phyloP scores from a whole-genome alignment of 2,888 invertebrate genomes.

The Tipula confusa region DNA sequence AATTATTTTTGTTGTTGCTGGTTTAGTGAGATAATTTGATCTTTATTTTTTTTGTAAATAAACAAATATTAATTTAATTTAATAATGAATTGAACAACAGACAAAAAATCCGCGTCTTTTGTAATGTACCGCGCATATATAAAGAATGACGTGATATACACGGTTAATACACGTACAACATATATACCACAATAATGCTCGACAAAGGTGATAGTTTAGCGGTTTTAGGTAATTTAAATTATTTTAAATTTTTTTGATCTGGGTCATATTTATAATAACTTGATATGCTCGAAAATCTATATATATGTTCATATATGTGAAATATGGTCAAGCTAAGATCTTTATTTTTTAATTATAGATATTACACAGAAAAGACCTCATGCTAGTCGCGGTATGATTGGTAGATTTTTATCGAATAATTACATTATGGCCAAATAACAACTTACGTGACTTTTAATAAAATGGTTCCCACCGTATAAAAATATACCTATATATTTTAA shows the following conservation, averaged over 20 bases:
- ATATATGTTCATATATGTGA: background rate
- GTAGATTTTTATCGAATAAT: background rate
- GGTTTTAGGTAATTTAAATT: background rate
- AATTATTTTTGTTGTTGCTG: background rate
- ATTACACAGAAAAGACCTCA: background rate
- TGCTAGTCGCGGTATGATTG: background rate
- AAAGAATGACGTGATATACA: background rate
- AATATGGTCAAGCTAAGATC: background rate
- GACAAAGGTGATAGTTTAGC: background rate
- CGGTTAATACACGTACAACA: background rate
- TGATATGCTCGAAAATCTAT: too few species aligned
- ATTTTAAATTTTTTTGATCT: background rate
- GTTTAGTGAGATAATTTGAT: background rate
- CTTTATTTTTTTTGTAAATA: background rate
- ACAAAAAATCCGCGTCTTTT: background rate
- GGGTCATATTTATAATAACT: background rate
- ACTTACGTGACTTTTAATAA: background rate
- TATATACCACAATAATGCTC: background rate
- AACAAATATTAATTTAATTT: conserved; percentile 25
- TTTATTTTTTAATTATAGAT: background rate
- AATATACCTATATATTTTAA: background rate
- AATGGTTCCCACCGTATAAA: background rate
- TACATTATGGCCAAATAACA: background rate
- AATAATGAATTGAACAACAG: background rate
- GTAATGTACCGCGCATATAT: background rate